Evolutionary conservation across 2,113 vertebrate species (phyloP).

Genomic region (Solea solea): DNA sequence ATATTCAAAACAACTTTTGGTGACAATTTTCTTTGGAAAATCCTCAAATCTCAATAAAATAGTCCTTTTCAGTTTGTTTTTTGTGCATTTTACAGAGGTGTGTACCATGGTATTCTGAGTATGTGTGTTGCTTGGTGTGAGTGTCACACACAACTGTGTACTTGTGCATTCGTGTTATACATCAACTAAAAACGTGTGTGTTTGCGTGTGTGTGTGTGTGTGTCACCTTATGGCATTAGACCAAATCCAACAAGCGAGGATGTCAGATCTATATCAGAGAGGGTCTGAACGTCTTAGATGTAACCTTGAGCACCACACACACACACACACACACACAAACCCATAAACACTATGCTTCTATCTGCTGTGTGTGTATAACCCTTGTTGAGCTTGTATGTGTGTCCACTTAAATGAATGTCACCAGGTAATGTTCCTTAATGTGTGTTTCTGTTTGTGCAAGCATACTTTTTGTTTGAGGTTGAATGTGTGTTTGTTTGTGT

Average conservation of each 20-base stretch:
- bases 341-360: background rate
- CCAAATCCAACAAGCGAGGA: conserved; percentile 30
- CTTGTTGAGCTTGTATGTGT: background rate
- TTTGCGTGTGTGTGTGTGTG: conserved; percentile 12
- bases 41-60: no score
- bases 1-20: no score
- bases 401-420: background rate
- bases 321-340: conserved; percentile 18
- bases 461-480: background rate
- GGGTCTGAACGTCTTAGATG: conserved; percentile 26
- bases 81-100: no score
- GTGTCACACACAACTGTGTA: background rate
- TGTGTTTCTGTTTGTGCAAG: conserved; percentile 4
- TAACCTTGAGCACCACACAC: conserved; percentile 46
- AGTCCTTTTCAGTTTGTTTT: no score
- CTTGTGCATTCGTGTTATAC: background rate
- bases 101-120: background rate
- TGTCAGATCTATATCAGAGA: conserved; percentile 60
- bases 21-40: no score
- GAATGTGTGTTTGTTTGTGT: background rate
- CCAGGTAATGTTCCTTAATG: background rate
- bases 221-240: conserved; percentile 26
- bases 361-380: background rate
- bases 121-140: background rate
- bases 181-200: conserved; percentile 4